Evolutionary conservation across 1,140 invertebrate genomes (phyloP).

Genomic region (Atta cephalotes): DNA sequence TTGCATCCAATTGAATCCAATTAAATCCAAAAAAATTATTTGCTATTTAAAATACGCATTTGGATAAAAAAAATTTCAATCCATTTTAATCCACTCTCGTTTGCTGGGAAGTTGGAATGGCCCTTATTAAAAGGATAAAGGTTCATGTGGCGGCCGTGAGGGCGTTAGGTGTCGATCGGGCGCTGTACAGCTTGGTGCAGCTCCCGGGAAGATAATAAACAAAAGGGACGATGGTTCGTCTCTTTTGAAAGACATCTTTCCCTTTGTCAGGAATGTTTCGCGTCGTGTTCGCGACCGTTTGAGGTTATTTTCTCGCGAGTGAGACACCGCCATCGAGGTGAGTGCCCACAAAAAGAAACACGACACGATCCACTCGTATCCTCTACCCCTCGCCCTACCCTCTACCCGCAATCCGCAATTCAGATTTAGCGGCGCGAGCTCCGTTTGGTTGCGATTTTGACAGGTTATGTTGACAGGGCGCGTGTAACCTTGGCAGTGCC

Average conservation of each 20-base stretch:
- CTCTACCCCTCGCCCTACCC: too few species aligned
- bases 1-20: too few species aligned
- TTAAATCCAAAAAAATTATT: too few species aligned
- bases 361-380: background rate
- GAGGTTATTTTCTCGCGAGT: conserved; percentile 59
- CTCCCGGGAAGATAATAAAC: conserved; percentile 77
- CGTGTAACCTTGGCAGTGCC: conserved; percentile 44
- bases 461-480: conserved; percentile 77
- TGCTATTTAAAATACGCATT: too few species aligned
- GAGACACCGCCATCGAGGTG: conserved; percentile 56
- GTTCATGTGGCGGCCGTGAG: conserved; percentile 1
- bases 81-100: too few species aligned
- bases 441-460: conserved; percentile 5
- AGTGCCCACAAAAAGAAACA: conserved; percentile 39
- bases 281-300: conserved; percentile 44
- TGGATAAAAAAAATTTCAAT: too few species aligned
- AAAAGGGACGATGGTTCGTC: conserved; percentile 76
- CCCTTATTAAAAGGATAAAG: background rate
- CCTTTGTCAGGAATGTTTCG: conserved; percentile 62
- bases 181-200: conserved; percentile 45
- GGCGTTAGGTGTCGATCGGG: background rate
- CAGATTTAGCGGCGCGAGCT: background rate
- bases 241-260: conserved; percentile 35
- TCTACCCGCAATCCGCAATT: background rate
- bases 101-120: too few species aligned